A percentile compares a stretch with the other conserved stretches of the same genome.
These are phyloP conservation scores for Andricus quercusramuli DNA, from an alignment of 2,888 invertebrate genomes.

Conservation along the genomic window DNA sequence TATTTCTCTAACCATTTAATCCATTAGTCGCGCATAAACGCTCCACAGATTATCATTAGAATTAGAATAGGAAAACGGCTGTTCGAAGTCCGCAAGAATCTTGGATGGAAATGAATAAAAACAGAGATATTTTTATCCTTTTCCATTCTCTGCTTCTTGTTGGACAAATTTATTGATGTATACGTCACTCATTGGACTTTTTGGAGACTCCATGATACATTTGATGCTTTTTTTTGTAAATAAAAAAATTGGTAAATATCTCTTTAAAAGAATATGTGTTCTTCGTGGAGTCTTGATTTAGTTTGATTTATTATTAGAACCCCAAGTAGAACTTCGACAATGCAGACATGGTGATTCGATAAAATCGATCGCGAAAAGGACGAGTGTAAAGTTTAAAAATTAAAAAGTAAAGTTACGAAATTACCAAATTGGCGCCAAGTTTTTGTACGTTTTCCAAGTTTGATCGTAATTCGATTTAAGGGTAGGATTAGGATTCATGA, in stretches of 20 bases:
- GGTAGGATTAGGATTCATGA: background rate
- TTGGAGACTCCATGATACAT: constrained; percentile 7
- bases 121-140: background rate
- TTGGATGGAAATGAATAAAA: constrained; percentile 1
- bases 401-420: constrained; percentile 34
- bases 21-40: constrained; percentile 23
- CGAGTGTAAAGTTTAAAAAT: constrained; percentile 42
- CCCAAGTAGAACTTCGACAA: constrained; percentile 41
- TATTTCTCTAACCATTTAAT: constrained; percentile 21
- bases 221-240: background rate
- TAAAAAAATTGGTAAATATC: background rate
- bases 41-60: constrained; percentile 26
- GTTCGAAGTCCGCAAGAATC: constrained; percentile 11
- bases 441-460: constrained; percentile 51
- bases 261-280: background rate
- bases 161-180: constrained; percentile 32
- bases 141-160: background rate
- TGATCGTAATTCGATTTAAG: constrained; percentile 46
- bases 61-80: constrained; percentile 32
- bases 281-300: constrained; percentile 13
- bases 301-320: constrained; percentile 5
- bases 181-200: constrained; percentile 10
- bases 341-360: constrained; percentile 54
- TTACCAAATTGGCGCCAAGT: constrained; percentile 43
- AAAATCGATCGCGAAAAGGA: constrained; percentile 44